phyloP scores from a whole-genome alignment of 92 coral and sea anemone genomes.

The Siderastrea siderea region DNA sequence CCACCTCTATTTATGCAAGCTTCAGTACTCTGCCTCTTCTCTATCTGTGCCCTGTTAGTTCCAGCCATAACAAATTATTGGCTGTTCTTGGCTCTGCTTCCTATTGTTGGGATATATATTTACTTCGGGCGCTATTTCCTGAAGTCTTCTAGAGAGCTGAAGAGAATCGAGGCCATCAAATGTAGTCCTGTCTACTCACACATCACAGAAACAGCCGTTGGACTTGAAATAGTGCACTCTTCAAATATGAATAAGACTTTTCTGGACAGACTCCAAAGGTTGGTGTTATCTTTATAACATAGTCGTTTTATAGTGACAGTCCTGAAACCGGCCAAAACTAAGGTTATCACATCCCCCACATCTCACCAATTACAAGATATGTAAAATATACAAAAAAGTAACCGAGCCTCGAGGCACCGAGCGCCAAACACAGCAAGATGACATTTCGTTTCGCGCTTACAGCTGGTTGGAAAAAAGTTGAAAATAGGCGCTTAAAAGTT shows the following conservation, averaged over 20 bases:
- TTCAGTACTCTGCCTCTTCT: not conserved
- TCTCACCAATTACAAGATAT: no score
- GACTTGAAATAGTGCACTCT: conserved; percentile 68
- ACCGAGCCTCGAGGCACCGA: no score
- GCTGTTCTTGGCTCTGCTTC: conserved; percentile 17
- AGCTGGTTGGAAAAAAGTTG: no score
- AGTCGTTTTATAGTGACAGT: no score
- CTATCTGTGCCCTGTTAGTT: conserved; percentile 35
- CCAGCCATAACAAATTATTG: conserved; percentile 47
- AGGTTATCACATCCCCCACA: no score
- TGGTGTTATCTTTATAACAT: no score
- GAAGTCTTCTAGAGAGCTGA: conserved; percentile 69
- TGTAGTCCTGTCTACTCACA: conserved; percentile 82
- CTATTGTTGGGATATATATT: conserved; percentile 36
- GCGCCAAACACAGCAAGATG: no score
- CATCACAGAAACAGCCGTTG: conserved; percentile 71
- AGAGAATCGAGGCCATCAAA: conserved; percentile 70
- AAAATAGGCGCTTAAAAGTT: no score
- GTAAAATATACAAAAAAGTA: no score
- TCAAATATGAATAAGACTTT: conserved; percentile 48
- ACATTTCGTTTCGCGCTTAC: no score
- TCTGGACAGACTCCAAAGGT: conserved; percentile 8
- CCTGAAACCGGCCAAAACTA: no score
- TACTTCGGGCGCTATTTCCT: conserved; percentile 57
- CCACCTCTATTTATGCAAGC: no score